Conservation (phyloP, 2,113 vertebrate species). For the Psophia crepitans region DNA sequence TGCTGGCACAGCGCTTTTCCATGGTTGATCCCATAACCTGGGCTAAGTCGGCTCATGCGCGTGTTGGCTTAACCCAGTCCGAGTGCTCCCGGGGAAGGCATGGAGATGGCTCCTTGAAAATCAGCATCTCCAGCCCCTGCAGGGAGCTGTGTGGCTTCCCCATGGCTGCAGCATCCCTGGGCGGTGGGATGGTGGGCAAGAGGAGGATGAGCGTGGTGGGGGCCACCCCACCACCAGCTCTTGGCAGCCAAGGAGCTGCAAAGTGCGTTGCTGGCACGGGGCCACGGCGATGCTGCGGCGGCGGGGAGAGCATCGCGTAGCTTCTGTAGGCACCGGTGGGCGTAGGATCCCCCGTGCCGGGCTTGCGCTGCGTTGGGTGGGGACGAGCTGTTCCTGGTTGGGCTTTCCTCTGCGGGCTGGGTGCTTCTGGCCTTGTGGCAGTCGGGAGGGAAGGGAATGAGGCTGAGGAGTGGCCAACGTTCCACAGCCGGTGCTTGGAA, state of each 20-base stretch:
- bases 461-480: not conserved
- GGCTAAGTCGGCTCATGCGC: not conserved
- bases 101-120: not conserved
- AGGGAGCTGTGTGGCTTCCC: not conserved
- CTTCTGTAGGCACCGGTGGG: not conserved
- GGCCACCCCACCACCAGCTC: not conserved
- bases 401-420: not conserved
- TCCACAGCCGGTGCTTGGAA: not conserved
- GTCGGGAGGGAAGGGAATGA: not conserved
- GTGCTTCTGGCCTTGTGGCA: not conserved
- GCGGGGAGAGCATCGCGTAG: not conserved
- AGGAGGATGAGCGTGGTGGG: not conserved
- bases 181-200: not conserved
- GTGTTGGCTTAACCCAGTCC: not conserved
- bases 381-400: not conserved
- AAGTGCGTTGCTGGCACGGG: not conserved
- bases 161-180: not conserved
- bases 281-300: not conserved
- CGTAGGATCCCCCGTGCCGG: rapidly evolving
- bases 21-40: not conserved
- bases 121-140: not conserved
- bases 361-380: rapidly evolving
- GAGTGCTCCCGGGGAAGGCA: rapidly evolving
- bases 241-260: not conserved
- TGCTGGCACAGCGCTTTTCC: not conserved